These are phyloP conservation scores for Clarias fuscus DNA, from an alignment of 2,797 vertebrate species.

Conservation along the genomic window DNA sequence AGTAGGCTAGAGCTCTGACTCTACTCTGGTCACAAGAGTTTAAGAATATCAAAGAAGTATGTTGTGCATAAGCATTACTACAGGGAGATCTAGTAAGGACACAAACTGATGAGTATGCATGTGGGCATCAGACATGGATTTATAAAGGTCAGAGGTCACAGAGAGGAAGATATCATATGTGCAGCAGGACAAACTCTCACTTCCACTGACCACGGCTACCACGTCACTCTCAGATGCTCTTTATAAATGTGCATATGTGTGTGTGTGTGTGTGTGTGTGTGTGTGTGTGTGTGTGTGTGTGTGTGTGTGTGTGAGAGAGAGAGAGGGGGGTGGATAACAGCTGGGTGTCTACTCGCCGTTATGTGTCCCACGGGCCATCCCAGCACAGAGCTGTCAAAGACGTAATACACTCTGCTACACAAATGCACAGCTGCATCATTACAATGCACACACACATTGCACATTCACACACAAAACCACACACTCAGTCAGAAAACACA, in stretches of 20 bases:
- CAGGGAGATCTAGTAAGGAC: background rate
- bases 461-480: background rate
- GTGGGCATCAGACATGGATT: background rate
- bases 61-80: background rate
- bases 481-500: constrained; percentile 12
- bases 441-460: background rate
- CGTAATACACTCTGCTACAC: background rate
- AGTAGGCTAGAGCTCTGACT: background rate
- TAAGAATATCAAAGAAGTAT: background rate
- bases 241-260: too few species aligned
- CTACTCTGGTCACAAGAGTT: background rate
- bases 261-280: background rate
- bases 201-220: too few species aligned
- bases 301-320: background rate
- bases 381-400: constrained; percentile 34
- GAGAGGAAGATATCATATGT: background rate
- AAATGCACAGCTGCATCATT: constrained; percentile 10
- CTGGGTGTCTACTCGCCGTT: constrained; percentile 24
- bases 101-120: background rate
- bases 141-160: constrained; percentile 45
- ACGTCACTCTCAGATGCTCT: too few species aligned
- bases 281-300: background rate
- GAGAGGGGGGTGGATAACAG: constrained; percentile 9
- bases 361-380: constrained; percentile 29
- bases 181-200: constrained; percentile 31